Percentiles rank a stretch among this genome's conserved stretches.
Conservation (phyloP, 2,888 invertebrate species). For the Drosophila conformis region DNA sequence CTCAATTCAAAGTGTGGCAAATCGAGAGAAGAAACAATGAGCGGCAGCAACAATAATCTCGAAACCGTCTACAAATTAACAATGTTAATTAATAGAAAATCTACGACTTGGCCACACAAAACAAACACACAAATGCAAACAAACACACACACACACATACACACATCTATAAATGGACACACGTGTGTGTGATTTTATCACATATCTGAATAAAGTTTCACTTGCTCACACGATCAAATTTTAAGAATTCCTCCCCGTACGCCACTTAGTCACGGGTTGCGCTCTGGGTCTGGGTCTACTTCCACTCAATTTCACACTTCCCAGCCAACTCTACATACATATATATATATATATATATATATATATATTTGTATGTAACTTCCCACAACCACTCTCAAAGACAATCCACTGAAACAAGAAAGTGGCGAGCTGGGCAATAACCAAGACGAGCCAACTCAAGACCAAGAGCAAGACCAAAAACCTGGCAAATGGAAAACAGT, state of each 20-base stretch:
- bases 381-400: slow-evolving; percentile 45
- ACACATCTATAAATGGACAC: not conserved
- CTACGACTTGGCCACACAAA: slow-evolving; percentile 27
- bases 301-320: slow-evolving; percentile 70
- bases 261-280: slow-evolving; percentile 54
- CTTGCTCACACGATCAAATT: slow-evolving; percentile 63
- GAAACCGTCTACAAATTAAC: slow-evolving; percentile 61
- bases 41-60: slow-evolving; percentile 52
- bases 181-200: slow-evolving; percentile 63
- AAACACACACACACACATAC: not conserved
- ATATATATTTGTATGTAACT: slow-evolving; percentile 26
- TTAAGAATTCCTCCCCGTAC: slow-evolving; percentile 40
- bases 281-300: slow-evolving; percentile 41
- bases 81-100: slow-evolving; percentile 78
- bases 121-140: slow-evolving; percentile 7
- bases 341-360: not conserved
- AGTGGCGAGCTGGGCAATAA: slow-evolving; percentile 57
- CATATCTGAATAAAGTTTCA: slow-evolving; percentile 71
- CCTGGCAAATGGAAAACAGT: slow-evolving; percentile 43
- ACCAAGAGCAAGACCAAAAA: slow-evolving; percentile 36
- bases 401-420: slow-evolving; percentile 54
- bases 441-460: slow-evolving; percentile 31
- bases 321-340: slow-evolving; percentile 33
- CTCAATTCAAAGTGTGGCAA: slow-evolving; percentile 40
- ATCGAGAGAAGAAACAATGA: slow-evolving; percentile 41